A percentile compares a stretch with the other conserved stretches of the same genome.
Evolutionary conservation across 2,888 invertebrate genomes (phyloP).

Genomic region (Campaea margaritaria): DNA sequence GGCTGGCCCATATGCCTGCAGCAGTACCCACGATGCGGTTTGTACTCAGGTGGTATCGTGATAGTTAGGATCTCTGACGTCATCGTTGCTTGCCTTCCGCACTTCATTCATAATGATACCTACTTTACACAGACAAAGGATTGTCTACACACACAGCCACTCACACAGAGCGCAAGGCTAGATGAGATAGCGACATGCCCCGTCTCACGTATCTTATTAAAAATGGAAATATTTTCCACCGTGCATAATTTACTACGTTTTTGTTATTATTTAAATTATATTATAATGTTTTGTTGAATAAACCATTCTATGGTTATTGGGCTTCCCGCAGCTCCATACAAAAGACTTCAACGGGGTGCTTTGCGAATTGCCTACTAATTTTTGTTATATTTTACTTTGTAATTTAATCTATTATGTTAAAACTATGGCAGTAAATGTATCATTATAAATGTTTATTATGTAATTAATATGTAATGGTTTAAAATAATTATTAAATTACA

Average conservation of each 20-base stretch:
- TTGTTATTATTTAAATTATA: constrained; percentile 14
- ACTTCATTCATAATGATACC: constrained; percentile 53
- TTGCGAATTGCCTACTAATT: constrained; percentile 4
- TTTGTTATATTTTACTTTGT: background rate
- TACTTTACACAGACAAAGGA: constrained; percentile 33
- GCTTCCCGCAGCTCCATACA: constrained; percentile 24
- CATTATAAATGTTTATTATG: background rate
- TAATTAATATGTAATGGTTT: too few relatives aligned
- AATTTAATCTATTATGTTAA: background rate
- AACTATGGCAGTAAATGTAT: background rate
- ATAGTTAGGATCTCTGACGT: constrained; percentile 46
- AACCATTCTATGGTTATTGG: constrained; percentile 7
- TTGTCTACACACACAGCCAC: constrained; percentile 5
- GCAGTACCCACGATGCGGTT: constrained; percentile 4
- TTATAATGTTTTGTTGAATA: constrained; percentile 11
- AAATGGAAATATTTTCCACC: constrained; percentile 21
- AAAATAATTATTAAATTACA: too few relatives aligned
- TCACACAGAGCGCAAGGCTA: constrained; percentile 16
- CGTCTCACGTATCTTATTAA: constrained; percentile 28
- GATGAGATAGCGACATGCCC: constrained; percentile 14
- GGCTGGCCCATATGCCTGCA: constrained; percentile 5
- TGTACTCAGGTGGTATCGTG: constrained; percentile 34
- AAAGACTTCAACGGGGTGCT: constrained; percentile 49
- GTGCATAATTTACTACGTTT: constrained; percentile 18
- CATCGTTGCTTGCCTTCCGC: constrained; percentile 50